A percentile compares a stretch with the other conserved stretches of the same genome.
These are phyloP conservation scores for Drosophila nannoptera DNA, from an alignment of 1,140 invertebrate species.

Conservation along the genomic window DNA sequence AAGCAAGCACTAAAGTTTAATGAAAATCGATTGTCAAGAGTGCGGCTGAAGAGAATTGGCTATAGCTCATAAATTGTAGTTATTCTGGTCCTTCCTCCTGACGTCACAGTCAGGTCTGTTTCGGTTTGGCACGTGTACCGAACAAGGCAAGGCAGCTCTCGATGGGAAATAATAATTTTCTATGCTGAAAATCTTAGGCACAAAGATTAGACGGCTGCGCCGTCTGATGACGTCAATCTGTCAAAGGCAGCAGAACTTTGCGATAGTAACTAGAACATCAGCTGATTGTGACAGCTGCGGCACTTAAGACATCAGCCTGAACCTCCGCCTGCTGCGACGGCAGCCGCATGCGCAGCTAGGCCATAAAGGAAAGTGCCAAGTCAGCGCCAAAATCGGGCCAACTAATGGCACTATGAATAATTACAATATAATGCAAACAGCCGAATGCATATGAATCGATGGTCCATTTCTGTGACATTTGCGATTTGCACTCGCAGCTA, in stretches of 20 bases:
- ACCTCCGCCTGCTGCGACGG: not conserved
- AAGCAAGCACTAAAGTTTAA: too few species aligned
- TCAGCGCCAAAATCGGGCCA: not conserved
- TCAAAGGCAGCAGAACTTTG: slow-evolving; percentile 33
- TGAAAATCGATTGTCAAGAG: not conserved
- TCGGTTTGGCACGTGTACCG: slow-evolving; percentile 18
- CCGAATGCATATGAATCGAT: slow-evolving; percentile 38
- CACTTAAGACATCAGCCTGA: slow-evolving; percentile 59
- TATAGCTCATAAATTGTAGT: slow-evolving; percentile 8
- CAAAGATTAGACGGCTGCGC: slow-evolving; percentile 35
- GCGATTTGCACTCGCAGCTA: slow-evolving; percentile 27
- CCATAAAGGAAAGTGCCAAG: slow-evolving; percentile 1
- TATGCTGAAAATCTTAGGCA: slow-evolving; percentile 35
- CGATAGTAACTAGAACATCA: slow-evolving; percentile 49
- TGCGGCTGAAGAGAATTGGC: too few species aligned
- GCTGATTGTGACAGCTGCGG: slow-evolving; percentile 63
- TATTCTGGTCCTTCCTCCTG: slow-evolving; percentile 25
- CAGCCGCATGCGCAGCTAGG: slow-evolving; percentile 21
- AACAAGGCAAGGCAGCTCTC: slow-evolving; percentile 21
- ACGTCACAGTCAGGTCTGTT: slow-evolving; percentile 23
- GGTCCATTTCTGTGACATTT: slow-evolving; percentile 13
- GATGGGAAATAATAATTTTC: slow-evolving; percentile 19
- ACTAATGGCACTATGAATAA: slow-evolving; percentile 31
- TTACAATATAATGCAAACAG: slow-evolving; percentile 26
- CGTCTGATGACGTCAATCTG: slow-evolving; percentile 53